Conservation (phyloP, 2,113 vertebrate genomes). For the Scopus umbretta region DNA sequence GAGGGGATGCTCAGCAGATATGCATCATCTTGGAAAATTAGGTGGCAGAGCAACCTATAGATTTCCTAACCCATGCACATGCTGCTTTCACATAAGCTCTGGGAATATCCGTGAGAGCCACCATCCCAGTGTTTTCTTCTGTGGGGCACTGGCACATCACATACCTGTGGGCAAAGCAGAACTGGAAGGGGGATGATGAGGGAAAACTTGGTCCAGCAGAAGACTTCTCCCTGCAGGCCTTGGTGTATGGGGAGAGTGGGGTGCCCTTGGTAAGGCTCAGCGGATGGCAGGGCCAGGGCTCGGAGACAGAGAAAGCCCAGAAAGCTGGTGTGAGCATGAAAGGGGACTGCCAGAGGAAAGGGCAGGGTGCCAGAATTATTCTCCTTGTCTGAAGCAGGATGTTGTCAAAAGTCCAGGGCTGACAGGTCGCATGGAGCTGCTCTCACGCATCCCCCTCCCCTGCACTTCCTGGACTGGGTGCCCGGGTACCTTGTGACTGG, state of each 20-base stretch:
- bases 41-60: background rate
- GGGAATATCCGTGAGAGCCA: background rate
- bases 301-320: background rate
- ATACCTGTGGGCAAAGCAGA: background rate
- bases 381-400: background rate
- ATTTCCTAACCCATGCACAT: background rate
- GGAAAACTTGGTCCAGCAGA: background rate
- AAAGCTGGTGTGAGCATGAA: background rate
- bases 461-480: fast-evolving
- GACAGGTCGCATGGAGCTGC: background rate
- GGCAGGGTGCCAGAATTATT: background rate
- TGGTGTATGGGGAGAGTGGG: fast-evolving
- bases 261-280: fast-evolving
- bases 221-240: background rate
- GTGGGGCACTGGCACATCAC: background rate
- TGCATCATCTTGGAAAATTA: background rate
- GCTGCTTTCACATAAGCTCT: background rate
- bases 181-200: background rate
- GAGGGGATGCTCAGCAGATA: background rate
- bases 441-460: fast-evolving
- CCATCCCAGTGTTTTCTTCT: background rate
- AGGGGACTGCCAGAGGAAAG: background rate
- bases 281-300: fast-evolving
- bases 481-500: background rate
- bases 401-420: background rate